phyloP scores from a whole-genome alignment of 37 sponge, comb jelly and placozoan species.

The Petrosia ficiformis region DNA sequence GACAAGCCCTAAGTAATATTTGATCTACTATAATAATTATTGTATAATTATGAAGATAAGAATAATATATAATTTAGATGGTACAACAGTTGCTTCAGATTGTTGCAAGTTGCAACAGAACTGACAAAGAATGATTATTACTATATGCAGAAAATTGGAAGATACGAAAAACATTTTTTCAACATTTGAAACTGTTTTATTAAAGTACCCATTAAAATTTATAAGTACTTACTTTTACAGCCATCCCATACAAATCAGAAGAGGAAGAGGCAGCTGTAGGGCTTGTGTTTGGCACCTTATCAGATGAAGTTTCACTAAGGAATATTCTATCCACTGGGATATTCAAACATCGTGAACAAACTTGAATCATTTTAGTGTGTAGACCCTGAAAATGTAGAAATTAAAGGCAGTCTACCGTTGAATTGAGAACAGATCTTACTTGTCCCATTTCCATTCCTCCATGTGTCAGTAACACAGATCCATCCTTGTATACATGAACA shows the following conservation, averaged over 20 bases:
- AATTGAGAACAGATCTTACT: not conserved
- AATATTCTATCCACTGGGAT: conserved; percentile 54
- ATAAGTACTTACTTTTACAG: conserved; percentile 80
- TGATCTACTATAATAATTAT: no score
- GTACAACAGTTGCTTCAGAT: no score
- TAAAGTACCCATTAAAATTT: no score
- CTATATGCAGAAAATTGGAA: no score
- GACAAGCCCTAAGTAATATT: not conserved
- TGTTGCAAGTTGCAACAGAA: no score
- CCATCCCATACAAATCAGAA: conserved; percentile 86
- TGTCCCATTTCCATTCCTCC: conserved; percentile 94
- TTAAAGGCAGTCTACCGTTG: not conserved
- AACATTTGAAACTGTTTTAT: no score
- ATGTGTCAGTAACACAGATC: conserved; percentile 78
- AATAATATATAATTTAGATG: no score
- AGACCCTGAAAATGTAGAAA: conserved; percentile 47
- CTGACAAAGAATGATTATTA: no score
- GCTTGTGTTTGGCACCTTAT: conserved; percentile 64
- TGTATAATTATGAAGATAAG: no score
- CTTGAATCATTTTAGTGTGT: conserved; percentile 87
- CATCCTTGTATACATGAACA: conserved; percentile 78
- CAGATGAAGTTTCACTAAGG: conserved; percentile 72
- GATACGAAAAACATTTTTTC: no score
- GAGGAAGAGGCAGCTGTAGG: conserved; percentile 85
- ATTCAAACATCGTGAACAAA: conserved; percentile 67